phyloP scores from a whole-genome alignment of 2,113 vertebrate genomes.

The Calidris pugnax region DNA sequence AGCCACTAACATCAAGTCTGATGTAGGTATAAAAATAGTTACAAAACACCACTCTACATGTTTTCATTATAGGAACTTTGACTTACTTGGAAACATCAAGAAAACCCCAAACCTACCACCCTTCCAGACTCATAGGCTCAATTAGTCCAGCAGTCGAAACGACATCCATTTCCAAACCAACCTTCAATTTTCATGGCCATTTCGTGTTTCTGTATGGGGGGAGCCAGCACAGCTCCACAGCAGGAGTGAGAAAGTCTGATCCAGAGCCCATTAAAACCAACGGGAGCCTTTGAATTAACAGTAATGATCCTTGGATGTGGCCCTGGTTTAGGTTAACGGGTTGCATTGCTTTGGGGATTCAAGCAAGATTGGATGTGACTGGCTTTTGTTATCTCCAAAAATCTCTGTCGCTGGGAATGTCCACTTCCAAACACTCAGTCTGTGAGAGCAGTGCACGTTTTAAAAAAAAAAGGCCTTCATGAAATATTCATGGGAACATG shows the following conservation, averaged over 20 bases:
- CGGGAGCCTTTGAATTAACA: slow-evolving; percentile 38
- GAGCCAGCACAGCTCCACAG: background rate
- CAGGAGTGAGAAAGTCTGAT: slow-evolving; percentile 27
- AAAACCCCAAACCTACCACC: background rate
- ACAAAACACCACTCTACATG: slow-evolving; percentile 62
- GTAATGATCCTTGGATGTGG: slow-evolving; percentile 13
- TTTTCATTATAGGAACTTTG: slow-evolving; percentile 70
- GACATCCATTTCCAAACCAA: slow-evolving; percentile 61
- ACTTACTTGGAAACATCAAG: slow-evolving; percentile 46
- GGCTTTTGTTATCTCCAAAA: background rate
- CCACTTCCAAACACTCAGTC: background rate
- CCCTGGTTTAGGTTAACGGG: background rate
- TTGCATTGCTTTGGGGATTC: background rate
- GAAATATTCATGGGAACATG: slow-evolving; percentile 67
- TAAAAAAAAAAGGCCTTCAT: slow-evolving; percentile 35
- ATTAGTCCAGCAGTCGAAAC: slow-evolving; percentile 39
- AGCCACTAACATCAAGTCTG: slow-evolving; percentile 75
- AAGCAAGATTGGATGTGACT: background rate
- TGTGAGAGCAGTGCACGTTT: background rate
- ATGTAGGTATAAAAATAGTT: slow-evolving; percentile 81
- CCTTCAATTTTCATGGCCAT: slow-evolving; percentile 44
- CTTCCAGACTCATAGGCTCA: background rate
- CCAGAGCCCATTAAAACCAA: slow-evolving; percentile 49
- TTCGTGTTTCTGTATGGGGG: background rate
- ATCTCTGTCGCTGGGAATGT: background rate